Evolutionary conservation across 2,113 vertebrate genomes (phyloP).

Genomic region (Corythaixoides concolor): DNA sequence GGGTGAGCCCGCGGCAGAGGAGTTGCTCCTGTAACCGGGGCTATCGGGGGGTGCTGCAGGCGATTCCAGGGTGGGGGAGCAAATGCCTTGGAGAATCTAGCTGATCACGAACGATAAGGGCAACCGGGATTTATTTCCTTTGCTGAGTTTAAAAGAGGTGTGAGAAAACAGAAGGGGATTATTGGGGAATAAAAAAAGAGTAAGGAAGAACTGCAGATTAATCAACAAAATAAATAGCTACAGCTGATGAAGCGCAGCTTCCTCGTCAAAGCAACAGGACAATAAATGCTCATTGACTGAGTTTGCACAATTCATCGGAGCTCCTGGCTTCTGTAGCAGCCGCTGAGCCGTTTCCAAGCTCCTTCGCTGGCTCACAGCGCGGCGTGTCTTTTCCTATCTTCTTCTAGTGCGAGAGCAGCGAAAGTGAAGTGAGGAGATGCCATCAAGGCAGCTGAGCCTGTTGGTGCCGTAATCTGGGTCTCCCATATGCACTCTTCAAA

Average conservation of each 20-base stretch:
- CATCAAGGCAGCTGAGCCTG: not conserved
- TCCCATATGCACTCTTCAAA: not conserved
- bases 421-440: not conserved
- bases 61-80: rapidly evolving
- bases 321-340: not conserved
- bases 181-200: not conserved
- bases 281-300: not conserved
- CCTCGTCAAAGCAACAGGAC: not conserved
- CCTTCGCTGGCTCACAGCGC: not conserved
- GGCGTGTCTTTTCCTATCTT: not conserved
- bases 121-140: not conserved
- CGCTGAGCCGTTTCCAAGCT: not conserved
- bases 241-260: not conserved
- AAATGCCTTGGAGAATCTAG: not conserved
- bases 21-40: not conserved
- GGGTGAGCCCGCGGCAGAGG: rapidly evolving
- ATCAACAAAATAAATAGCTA: not conserved
- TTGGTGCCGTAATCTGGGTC: not conserved
- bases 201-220: not conserved
- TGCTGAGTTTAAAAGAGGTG: not conserved
- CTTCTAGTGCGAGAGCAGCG: not conserved
- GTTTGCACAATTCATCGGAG: not conserved
- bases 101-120: rapidly evolving
- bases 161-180: not conserved
- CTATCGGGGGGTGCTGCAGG: not conserved